Base-by-base conservation (phyloP, 2,888 invertebrate species). In the Ferrisia virgata region DNA sequence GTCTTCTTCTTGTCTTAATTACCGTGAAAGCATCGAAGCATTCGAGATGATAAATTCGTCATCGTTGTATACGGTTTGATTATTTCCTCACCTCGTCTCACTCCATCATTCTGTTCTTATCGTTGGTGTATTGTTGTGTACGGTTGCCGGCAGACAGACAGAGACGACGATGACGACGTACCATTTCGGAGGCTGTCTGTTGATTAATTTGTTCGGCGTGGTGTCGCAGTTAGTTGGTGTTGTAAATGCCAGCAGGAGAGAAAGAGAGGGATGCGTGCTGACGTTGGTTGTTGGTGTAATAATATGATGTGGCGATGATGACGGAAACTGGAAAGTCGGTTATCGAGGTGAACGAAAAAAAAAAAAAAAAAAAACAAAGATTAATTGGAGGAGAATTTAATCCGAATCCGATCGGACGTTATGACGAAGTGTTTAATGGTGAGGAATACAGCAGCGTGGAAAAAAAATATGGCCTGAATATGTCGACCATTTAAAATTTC, bases 21-120 rank as follows among this genome's bases (percentile, higher is more conserved):
- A 76, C 72, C 72, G 72, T 76, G 72, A 76, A 76, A 76, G 72
- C 72, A 28, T 33, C 72, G 72, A 31, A 33, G 36, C 22, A 53
- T 22, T 53, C 22, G 28, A 64, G 64, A 28, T 76, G 69, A 69
- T 69, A 69, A 76, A 76, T 76, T 33, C 72, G 72, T 36, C 72
- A 64, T 64, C 53, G 22, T 53, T 18, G 53, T 53, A 43, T 53
- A 53, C 22, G 53, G 53, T 53, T 53, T 53, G 53, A 22, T 53
- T 53, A 9, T 53, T 13, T 22, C 53, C 22, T 18, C n/a, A n/a
- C n/a, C n/a, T n/a, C n/a, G n/a, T 40, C 40, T 40, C 4, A n/a
- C 8, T 53, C 18, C 22, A 18, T 47, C 47, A 18, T 40, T 47
- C 5, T 47, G 5, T 53, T 6, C 22, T 22, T 18, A 22, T 43